Conservation (phyloP, 2,113 vertebrate species). For the Hippocampus guttulatus region DNA sequence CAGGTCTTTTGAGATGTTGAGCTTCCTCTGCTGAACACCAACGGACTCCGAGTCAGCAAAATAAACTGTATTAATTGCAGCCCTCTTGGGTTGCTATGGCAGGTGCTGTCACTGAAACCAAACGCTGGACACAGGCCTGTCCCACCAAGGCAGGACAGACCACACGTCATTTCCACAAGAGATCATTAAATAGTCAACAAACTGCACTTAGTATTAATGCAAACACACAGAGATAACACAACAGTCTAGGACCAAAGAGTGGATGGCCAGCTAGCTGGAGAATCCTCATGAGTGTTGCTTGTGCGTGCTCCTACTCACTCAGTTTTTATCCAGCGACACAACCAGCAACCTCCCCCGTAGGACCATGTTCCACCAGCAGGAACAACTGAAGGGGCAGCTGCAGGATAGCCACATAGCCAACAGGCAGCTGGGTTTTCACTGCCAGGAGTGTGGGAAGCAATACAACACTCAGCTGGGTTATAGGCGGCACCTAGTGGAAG, state of each 20-base stretch:
- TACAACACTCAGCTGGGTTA: slow-evolving; percentile 95
- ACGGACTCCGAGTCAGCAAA: slow-evolving; percentile 29
- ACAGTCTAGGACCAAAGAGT: slow-evolving; percentile 22
- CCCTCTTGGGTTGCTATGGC: slow-evolving; percentile 86
- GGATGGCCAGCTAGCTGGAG: slow-evolving; percentile 39
- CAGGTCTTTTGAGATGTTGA: slow-evolving; percentile 45
- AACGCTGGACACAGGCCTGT: slow-evolving; percentile 76
- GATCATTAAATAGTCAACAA: slow-evolving; percentile 38
- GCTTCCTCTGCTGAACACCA: slow-evolving; percentile 33
- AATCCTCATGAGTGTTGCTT: slow-evolving; percentile 62
- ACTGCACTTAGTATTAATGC: slow-evolving; percentile 37
- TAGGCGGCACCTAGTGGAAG: slow-evolving; percentile 80
- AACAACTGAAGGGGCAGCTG: slow-evolving; percentile 88
- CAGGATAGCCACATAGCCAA: slow-evolving; percentile 81
- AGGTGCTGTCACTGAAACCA: slow-evolving; percentile 67
- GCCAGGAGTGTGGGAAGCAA: slow-evolving; percentile 92
- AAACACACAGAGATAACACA: slow-evolving; percentile 32
- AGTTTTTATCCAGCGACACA: slow-evolving; percentile 74
- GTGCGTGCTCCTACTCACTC: slow-evolving; percentile 73
- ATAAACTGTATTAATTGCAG: slow-evolving; percentile 61
- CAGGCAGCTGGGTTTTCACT: slow-evolving; percentile 85
- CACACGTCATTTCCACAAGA: slow-evolving; percentile 34
- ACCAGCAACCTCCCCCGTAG: slow-evolving; percentile 76
- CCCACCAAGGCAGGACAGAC: slow-evolving; percentile 76
- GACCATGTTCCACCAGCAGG: slow-evolving; percentile 95